A percentile compares a stretch with the other conserved stretches of the same genome.
Conservation (phyloP, 2,113 vertebrate genomes). For the Lycaon pictus region DNA sequence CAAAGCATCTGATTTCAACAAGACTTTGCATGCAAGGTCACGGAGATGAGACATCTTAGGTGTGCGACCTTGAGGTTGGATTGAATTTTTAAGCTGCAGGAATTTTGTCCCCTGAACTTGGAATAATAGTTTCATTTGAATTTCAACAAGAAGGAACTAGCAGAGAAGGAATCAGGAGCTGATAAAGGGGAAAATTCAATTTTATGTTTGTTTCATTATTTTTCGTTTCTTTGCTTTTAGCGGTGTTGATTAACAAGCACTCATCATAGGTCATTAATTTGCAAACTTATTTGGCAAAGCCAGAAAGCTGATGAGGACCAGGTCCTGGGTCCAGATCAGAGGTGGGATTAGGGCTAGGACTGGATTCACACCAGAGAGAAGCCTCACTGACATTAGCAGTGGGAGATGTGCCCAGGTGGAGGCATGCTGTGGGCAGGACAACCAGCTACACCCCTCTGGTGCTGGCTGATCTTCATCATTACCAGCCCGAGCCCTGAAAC, state of each 20-base stretch:
- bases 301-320: not conserved
- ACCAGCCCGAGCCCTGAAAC: not conserved
- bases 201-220: not conserved
- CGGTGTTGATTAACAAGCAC: not conserved
- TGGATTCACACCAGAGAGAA: not conserved
- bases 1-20: conserved; percentile 6
- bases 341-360: not conserved
- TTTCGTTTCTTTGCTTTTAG: not conserved
- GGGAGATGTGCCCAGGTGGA: not conserved
- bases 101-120: not conserved
- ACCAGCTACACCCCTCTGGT: not conserved
- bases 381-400: not conserved
- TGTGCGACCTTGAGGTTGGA: not conserved
- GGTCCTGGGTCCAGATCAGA: not conserved
- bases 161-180: not conserved
- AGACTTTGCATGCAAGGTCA: not conserved
- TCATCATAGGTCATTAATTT: not conserved
- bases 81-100: not conserved
- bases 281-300: not conserved
- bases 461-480: not conserved
- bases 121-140: not conserved
- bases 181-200: not conserved
- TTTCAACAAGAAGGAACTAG: not conserved
- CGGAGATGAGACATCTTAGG: not conserved
- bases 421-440: not conserved